Base-by-base conservation (phyloP, 2,888 invertebrate genomes). In the Macrosoma leucophasiata region DNA sequence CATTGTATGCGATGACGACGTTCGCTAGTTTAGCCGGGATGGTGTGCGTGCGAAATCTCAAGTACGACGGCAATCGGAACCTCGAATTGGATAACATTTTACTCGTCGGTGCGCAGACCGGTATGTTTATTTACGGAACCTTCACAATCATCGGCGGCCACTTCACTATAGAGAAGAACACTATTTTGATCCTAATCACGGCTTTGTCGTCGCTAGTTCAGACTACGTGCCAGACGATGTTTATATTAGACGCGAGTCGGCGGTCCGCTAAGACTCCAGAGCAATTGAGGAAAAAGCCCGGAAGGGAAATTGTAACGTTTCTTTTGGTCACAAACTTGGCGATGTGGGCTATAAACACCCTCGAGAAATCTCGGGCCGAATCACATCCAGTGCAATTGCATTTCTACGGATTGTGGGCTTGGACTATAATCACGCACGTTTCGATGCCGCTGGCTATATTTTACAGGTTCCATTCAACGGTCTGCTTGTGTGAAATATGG, bases 401-500 rank as follows among this genome's bases (percentile, higher is more conserved):
- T 60, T 96, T 97, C 76, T 96, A 95, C 58, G 96, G 96, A 0
- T 82, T 94, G 20, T 96, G 95, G 95, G 95, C 95, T 17, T 97
- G 96, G 96, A 95, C 96, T 8, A 95, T 97, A 40, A 96, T 97
- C 40, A 96, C 95, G 0, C 96, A 97, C 62, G 94, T 97, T 1
- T 95, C 95, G 1, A 95, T 96, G 91, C 97, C 97, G 0, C 57
- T 91, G 55, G 95, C 96, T 1, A 96, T 97, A 42, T 97, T 97
- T 78, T 97, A 96, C 77, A 88, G 96, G 39, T 97, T 97, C 75
- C 97, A 97, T 67, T 96, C 96, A 23, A 96, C 97, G 0, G 96
- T 97, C 2, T 97, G 97, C 64, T 85, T 97, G 37, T 96, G 96
- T 70, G 97, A 97, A 76, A 95, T 97, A 57, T 97, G 97, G 97